Evolutionary conservation across 2,113 vertebrate genomes (phyloP), one percentile per base, ranked within the genome.

Genomic region (Trinectes maculatus): DNA sequence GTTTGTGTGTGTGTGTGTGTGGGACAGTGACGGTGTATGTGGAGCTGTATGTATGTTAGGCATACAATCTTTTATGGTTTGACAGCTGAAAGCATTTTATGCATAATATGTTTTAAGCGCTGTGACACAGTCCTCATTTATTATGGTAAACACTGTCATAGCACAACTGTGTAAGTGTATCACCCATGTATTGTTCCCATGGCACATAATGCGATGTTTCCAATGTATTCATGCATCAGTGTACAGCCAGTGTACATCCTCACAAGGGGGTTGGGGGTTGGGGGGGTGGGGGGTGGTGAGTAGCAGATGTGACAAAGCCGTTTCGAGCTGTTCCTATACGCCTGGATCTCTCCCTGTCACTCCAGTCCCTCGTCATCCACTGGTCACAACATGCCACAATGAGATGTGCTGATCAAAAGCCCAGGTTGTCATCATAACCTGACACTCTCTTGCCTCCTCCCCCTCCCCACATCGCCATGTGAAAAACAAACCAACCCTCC

Each of bases 321-420:
- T 12, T 64, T 60, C 49, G 71, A 44, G 28, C 82, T 60, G 71
- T 48, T 53, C 51, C 61, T 72, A 74, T 59, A 63, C 73, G 79
- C 61, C 59, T 42, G 43, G 79, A 84, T 75, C 51, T 62, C 79
- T 62, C 54, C 62, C 78, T 86, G 84, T 90, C 85, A 82, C 80
- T 70, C 65, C 59, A 58, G 61, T 69, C 72, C 28, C 66, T 57
- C 66, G 82, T 86, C 84, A 84, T 78, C 73, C 55, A 66, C 60
- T 25, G 79, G 85, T 79, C 90, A 84, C 82, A 75, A 85, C 63
- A 83, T 58, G 62, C 74, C 78, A 73, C 51, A 42, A 70, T 60
- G 80, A 88, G 71, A 76, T 62, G 46, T 21, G n/a, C 65, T 90
- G 88, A 91, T 92, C 87, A 93, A 87, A 92, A 86, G 79, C 74